A percentile compares a stretch with the other conserved stretches of the same genome.
Evolutionary conservation across 2,113 vertebrate genomes (phyloP).

Genomic region (Mesembrinibis cayennensis): DNA sequence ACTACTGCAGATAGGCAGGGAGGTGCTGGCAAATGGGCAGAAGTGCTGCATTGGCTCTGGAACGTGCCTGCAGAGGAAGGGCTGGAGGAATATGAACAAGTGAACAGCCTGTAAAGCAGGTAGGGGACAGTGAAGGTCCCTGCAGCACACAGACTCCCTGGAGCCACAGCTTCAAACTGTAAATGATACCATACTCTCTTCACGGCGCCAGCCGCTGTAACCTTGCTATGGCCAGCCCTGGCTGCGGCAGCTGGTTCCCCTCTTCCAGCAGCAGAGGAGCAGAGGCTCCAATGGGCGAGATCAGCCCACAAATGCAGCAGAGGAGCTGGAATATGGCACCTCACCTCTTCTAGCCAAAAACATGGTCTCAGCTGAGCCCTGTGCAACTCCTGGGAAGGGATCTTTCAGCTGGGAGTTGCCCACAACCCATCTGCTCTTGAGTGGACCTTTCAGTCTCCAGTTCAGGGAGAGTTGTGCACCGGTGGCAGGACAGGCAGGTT

Average conservation of each 20-base stretch:
- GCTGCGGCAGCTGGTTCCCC: not conserved
- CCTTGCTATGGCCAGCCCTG: not conserved
- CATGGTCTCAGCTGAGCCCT: not conserved
- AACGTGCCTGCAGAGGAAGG: not conserved
- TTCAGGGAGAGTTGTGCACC: not conserved
- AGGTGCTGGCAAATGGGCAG: not conserved
- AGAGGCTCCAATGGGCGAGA: not conserved
- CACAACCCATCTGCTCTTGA: not conserved
- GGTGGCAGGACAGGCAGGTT: not conserved
- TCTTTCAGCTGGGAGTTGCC: not conserved
- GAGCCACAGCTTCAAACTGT: conserved; percentile 23
- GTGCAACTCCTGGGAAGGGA: not conserved
- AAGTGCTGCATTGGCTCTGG: not conserved
- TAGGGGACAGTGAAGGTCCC: not conserved
- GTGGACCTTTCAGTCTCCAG: not conserved
- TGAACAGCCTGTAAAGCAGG: not conserved
- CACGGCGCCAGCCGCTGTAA: conserved; percentile 17
- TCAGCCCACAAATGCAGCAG: not conserved
- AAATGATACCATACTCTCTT: not conserved
- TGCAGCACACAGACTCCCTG: conserved; percentile 43
- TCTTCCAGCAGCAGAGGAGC: not conserved
- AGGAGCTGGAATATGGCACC: not conserved
- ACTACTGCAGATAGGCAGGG: not conserved
- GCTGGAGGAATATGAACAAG: not conserved
- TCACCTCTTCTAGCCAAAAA: not conserved